These are phyloP conservation scores for Enteromius trimaculatus DNA, from an alignment of 2,797 vertebrate genomes.

Conservation along the genomic window DNA sequence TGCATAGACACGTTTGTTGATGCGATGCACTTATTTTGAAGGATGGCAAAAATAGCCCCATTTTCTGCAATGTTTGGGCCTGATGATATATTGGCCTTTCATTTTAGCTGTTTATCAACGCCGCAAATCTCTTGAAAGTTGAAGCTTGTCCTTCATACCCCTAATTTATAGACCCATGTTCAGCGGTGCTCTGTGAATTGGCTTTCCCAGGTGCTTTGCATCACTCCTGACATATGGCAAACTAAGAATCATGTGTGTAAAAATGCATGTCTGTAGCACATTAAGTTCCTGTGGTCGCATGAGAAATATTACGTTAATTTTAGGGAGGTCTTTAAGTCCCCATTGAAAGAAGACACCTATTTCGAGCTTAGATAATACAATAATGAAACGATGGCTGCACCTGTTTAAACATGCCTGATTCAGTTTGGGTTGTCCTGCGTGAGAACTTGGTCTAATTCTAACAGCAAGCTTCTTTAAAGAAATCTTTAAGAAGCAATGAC, in stretches of 20 bases:
- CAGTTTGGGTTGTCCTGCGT: slow-evolving; percentile 26
- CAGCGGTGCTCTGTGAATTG: background rate
- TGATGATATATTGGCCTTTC: slow-evolving; percentile 10
- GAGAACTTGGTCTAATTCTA: background rate
- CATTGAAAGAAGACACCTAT: slow-evolving; percentile 41
- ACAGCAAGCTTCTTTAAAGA: background rate
- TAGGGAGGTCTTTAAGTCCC: background rate
- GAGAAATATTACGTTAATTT: slow-evolving; percentile 17
- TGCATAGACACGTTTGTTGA: slow-evolving; percentile 46
- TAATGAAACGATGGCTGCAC: slow-evolving; percentile 49
- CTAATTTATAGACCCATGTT: background rate
- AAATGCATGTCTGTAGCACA: background rate
- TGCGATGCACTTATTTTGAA: slow-evolving; percentile 38
- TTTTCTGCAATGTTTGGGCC: slow-evolving; percentile 23
- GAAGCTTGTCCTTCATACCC: slow-evolving; percentile 21
- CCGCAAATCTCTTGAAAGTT: slow-evolving; percentile 13
- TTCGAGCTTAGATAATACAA: slow-evolving; percentile 45
- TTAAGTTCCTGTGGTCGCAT: background rate
- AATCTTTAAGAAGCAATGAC: slow-evolving; percentile 24
- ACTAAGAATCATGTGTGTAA: background rate
- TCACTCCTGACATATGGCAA: background rate
- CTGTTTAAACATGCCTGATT: slow-evolving; percentile 61
- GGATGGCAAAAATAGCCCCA: slow-evolving; percentile 16
- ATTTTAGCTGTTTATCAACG: slow-evolving; percentile 30
- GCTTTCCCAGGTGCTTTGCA: background rate